Evolutionary conservation across 2,113 vertebrate genomes (phyloP).

Genomic region (Choloepus hoffmanni): DNA sequence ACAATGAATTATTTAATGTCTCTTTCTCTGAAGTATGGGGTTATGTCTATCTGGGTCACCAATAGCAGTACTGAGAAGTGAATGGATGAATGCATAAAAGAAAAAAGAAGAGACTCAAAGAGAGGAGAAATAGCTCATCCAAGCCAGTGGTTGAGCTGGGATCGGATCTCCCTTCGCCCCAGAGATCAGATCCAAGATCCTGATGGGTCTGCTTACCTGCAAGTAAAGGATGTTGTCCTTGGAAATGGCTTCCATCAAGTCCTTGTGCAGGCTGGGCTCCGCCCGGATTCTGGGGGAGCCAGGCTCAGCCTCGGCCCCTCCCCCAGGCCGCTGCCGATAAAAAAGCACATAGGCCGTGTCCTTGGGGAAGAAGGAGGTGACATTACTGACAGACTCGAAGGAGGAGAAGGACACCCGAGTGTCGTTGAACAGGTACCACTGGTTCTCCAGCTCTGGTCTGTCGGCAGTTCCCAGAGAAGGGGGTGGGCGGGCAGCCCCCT

Average conservation of each 20-base stretch:
- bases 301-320: not conserved
- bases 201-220: constrained; percentile 84
- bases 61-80: not conserved
- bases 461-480: not conserved
- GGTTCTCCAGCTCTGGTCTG: constrained; percentile 84
- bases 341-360: constrained; percentile 91
- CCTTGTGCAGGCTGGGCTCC: constrained; percentile 86
- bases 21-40: not conserved
- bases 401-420: constrained; percentile 91
- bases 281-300: constrained; percentile 61
- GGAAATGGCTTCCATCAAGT: constrained; percentile 91
- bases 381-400: constrained; percentile 89
- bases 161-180: not conserved
- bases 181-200: not conserved
- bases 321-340: constrained; percentile 85
- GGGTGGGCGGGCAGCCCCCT: constrained; percentile 74
- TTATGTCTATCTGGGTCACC: not conserved
- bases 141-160: accelerated
- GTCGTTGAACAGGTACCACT: constrained; percentile 92
- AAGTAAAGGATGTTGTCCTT: constrained; percentile 91
- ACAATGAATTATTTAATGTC: not conserved
- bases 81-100: accelerated
- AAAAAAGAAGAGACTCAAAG: not conserved
- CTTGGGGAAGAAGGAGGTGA: constrained; percentile 91
- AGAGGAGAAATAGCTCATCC: not conserved